Base-by-base conservation (phyloP, 2,888 invertebrate genomes). In the Harpalus rubripes region DNA sequence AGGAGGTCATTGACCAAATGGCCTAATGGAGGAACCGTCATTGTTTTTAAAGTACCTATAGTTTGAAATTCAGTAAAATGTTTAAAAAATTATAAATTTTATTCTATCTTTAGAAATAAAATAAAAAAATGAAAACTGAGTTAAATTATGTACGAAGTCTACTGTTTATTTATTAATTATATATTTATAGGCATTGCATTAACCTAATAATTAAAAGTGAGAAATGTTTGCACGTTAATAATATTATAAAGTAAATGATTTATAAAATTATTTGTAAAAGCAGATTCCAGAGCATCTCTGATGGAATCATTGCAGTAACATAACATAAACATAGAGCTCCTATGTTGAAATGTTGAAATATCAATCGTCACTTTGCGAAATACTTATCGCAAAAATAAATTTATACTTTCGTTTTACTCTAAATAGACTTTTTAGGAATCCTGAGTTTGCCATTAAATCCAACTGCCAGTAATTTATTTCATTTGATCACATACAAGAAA, bases 401-500 rank as follows among this genome's bases (percentile, higher is more conserved):
- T 74, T 74, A 74, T 41, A 74, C 72, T 74, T 74, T 74, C 72
- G 72, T 74, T 74, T 74, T 74, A 74, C 72, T 74, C 72, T 44
- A 74, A 74, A 74, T 74, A 74, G 44, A 74, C 72, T 44, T 74
- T 74, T 74, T 74, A 74, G 72, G 72, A 74, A 74, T 74, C 72
- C 72, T 44, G 12, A 44, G 72, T 52, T 44, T 44, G 10, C 18
- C 72, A 74, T 74, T 74, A 74, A 74, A 15, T 74, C 44, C 16
- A 16, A 74, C 41, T 44, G 44, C 72, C 8, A 18, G 72, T 74
- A 74, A 74, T 74, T 74, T 52, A 74, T 44, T 44, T 16, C 15
- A 44, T 74, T 74, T 74, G 72, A 74, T 74, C 68, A 39, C 39
- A 68, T 68, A 68, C 26, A 3, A 68, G 68, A 68, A 68, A 68